Evolutionary conservation across 2,888 invertebrate genomes (phyloP), one percentile per base, ranked within the genome.

Genomic region (Rambutsinella grinnellia): DNA sequence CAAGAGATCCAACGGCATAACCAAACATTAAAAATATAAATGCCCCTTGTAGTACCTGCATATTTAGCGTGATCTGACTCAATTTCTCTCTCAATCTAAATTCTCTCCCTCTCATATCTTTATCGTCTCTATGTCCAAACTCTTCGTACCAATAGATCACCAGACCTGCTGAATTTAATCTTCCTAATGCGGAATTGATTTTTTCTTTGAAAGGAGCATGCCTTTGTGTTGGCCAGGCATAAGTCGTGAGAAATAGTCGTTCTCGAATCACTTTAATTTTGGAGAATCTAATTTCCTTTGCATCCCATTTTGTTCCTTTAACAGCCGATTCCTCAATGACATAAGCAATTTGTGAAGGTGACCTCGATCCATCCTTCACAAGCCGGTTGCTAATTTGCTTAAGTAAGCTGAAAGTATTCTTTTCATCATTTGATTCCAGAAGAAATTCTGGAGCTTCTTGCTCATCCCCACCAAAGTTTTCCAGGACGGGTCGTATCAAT

Each of bases 21-120:
- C 82, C 82, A 46, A 82, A 65, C 44, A 80, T 21, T 3, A 82
- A 54, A 36, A 82, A 81, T n/a, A 82, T 76, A 58, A 82, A 82
- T 24, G 82, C 82, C 6, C 82, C 82, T 46, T 79, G 79, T 3
- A 82, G 53, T 2, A 82, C 69, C 47, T 79, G 71, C 76, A 82
- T 66, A 46, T 82, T 65, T 49, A 82, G 46, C 13, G 76, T 74
- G 21, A 82, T 74, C 49, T 82, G 82, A 2, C 80, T 78, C 8
- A 82, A 54, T 62, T 79, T 78, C 53, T 79, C 76, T 54, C 78
- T 66, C 24, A 82, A 28, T n/a, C 77, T 62, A 44, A 79, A 75
- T 60, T 78, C 66, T 36, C 58, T 51, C 47, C 67, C 66, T 54
- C n/a, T 26, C 2, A 46, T 56, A 2, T 66, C 77, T 51, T 80